Evolutionary conservation across 2,113 vertebrate genomes (phyloP).

Genomic region (Thoracochromis brauschi): DNA sequence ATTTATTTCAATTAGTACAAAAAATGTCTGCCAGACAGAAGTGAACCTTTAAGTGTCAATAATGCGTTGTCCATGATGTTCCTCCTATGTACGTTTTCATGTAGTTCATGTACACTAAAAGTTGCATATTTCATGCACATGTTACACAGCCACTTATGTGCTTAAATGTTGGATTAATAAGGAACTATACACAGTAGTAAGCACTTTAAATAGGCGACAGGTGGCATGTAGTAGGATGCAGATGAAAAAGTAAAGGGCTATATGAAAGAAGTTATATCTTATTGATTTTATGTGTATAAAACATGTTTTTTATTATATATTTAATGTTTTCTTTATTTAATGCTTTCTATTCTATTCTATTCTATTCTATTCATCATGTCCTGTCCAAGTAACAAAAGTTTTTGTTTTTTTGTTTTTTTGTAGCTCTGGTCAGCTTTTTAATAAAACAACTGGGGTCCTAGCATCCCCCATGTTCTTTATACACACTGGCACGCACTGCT

Average conservation of each 20-base stretch:
- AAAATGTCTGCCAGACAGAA: background rate
- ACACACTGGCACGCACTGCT: background rate
- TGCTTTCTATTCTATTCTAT: background rate
- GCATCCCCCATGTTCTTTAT: background rate
- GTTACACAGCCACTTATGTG: background rate
- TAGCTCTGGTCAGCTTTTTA: background rate
- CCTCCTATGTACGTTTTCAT: background rate
- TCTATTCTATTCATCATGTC: background rate
- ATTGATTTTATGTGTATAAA: background rate
- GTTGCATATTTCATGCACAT: background rate
- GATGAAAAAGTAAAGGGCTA: background rate
- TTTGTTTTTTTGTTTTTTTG: background rate
- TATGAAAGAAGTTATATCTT: background rate
- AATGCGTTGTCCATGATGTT: background rate
- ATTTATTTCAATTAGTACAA: background rate
- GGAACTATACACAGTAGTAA: background rate
- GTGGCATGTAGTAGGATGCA: background rate
- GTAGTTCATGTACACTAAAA: background rate
- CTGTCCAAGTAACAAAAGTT: background rate
- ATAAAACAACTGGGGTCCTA: background rate
- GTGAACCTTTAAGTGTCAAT: background rate
- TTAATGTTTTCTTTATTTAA: background rate
- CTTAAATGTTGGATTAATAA: background rate
- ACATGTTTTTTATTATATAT: background rate
- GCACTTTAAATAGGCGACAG: background rate